These are phyloP conservation scores for Trichonephila clavata DNA, from an alignment of 1,140 invertebrate species.

Conservation along the genomic window DNA sequence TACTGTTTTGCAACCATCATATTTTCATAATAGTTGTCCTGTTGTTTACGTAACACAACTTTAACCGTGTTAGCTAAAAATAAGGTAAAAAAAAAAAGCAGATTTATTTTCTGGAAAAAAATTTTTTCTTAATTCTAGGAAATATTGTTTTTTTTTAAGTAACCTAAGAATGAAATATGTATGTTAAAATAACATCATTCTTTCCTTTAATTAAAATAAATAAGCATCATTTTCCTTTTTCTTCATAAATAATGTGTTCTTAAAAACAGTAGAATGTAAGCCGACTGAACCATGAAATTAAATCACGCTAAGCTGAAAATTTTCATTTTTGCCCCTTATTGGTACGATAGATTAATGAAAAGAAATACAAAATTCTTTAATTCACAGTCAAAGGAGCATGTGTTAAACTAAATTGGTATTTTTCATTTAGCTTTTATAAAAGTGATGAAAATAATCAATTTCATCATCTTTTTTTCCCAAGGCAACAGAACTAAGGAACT, in stretches of 20 bases:
- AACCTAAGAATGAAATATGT: not conserved
- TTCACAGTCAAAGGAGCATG: not conserved
- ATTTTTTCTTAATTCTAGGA: too few species aligned
- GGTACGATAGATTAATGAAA: not conserved
- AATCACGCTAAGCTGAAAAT: not conserved
- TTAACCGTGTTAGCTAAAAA: too few species aligned
- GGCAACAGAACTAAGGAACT: not conserved
- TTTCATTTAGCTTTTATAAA: not conserved
- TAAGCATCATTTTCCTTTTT: not conserved
- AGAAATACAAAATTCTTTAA: not conserved
- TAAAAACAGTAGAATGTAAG: not conserved
- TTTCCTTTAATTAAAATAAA: not conserved
- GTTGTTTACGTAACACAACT: too few species aligned
- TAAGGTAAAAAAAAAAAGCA: too few species aligned
- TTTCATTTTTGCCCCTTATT: not conserved
- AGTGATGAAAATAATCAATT: constrained; percentile 5
- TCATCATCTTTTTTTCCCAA: not conserved
- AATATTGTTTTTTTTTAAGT: not conserved
- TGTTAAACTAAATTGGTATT: constrained; percentile 14
- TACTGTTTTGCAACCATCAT: too few species aligned
- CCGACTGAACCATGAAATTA: not conserved
- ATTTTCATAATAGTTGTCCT: too few species aligned
- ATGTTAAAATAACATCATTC: not conserved
- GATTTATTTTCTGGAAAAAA: too few species aligned
- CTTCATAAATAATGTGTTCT: not conserved